Evolutionary conservation across 2,888 invertebrate genomes (phyloP).

Genomic region (Ganaspis brasiliensis): DNA sequence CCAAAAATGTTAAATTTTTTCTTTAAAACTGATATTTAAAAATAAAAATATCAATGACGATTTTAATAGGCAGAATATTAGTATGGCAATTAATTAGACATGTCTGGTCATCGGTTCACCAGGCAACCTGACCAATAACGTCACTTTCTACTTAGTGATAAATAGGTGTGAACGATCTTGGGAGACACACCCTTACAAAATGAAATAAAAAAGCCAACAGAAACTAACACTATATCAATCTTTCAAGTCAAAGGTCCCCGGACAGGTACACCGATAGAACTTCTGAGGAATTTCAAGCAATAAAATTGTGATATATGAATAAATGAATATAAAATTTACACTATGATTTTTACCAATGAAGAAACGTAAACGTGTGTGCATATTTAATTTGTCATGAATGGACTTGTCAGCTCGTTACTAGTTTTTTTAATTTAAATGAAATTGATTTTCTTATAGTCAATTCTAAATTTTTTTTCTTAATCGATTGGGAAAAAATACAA

Average conservation of each 20-base stretch:
- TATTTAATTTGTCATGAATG: background rate
- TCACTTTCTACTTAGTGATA: conserved; percentile 8
- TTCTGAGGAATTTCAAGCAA: conserved; percentile 25
- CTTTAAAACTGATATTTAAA: no score
- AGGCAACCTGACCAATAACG: conserved; percentile 7
- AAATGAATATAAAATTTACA: background rate
- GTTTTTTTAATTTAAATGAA: no score
- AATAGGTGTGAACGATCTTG: conserved; percentile 28
- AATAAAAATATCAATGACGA: background rate
- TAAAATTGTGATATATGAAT: conserved; percentile 31
- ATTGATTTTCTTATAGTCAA: no score
- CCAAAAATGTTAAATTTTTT: no score
- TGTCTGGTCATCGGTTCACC: conserved; percentile 16
- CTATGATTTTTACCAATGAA: background rate
- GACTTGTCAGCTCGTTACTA: background rate
- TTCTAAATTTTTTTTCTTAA: no score
- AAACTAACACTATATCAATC: conserved; percentile 39
- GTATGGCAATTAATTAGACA: conserved; percentile 26
- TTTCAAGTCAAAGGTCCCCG: conserved; percentile 15
- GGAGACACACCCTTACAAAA: background rate
- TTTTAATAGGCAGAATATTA: conserved; percentile 13
- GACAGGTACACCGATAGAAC: conserved; percentile 16
- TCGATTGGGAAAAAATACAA: no score
- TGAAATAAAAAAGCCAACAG: background rate
- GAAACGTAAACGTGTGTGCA: background rate